Percentiles rank a stretch among this genome's conserved stretches.
phyloP scores from a whole-genome alignment of 2,797 vertebrate genomes.

The Cacajao melanocephalus region DNA sequence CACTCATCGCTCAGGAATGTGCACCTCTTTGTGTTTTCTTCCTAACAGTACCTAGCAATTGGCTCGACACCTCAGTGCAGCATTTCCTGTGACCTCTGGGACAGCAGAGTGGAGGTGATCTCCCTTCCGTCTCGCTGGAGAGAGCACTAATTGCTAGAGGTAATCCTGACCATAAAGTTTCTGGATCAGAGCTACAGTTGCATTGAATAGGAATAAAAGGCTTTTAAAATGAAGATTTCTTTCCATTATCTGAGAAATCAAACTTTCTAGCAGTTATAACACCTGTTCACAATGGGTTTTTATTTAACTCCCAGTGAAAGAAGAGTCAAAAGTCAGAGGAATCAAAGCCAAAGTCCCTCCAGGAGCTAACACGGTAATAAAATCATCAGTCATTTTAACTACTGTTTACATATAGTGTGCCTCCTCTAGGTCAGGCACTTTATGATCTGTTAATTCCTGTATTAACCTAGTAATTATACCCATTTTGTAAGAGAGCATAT shows the following conservation, averaged over 20 bases:
- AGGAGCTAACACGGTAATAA: not conserved
- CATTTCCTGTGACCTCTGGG: not conserved
- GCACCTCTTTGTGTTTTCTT: not conserved
- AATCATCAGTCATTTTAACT: not conserved
- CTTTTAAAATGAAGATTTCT: not conserved
- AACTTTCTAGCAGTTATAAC: not conserved
- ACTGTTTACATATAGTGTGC: not conserved
- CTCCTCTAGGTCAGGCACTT: not conserved
- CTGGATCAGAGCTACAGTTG: not conserved
- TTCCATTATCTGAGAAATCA: slow-evolving; percentile 24
- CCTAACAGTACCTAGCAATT: not conserved
- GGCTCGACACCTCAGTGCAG: not conserved
- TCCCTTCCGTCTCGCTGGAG: not conserved
- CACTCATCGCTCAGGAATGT: slow-evolving; percentile 52
- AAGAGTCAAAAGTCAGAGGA: not conserved
- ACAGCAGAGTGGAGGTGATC: not conserved
- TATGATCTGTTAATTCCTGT: not conserved
- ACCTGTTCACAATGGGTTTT: not conserved
- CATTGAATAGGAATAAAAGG: not conserved
- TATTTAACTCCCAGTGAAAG: not conserved
- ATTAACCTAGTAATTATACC: not conserved
- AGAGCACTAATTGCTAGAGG: not conserved
- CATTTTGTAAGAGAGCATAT: not conserved
- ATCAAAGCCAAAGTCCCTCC: not conserved
- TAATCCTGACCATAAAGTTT: not conserved